These are phyloP conservation scores for Hemibagrus guttatus DNA, from an alignment of 2,797 vertebrate genomes.

Conservation along the genomic window DNA sequence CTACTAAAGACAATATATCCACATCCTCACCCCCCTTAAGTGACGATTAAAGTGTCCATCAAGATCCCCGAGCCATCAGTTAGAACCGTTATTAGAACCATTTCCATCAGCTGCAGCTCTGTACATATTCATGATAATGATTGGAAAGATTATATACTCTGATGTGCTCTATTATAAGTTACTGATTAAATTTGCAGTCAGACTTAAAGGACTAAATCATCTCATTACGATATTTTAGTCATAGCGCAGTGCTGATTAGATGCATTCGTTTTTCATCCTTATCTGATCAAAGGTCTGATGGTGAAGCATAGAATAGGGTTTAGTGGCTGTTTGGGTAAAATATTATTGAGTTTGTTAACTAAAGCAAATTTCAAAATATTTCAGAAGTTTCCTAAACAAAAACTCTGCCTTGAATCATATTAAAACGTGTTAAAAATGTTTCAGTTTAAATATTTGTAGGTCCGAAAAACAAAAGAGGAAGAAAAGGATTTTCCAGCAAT, in stretches of 20 bases:
- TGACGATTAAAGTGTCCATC: not conserved
- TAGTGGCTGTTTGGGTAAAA: not conserved
- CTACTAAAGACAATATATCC: not conserved
- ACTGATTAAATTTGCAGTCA: constrained; percentile 24
- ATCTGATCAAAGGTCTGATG: not conserved
- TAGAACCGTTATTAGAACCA: not conserved
- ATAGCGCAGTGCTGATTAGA: not conserved
- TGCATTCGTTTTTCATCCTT: not conserved
- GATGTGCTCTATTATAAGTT: not conserved
- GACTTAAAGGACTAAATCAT: constrained; percentile 13
- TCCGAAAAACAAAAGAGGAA: not conserved
- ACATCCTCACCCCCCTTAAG: not conserved
- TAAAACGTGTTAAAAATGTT: not conserved
- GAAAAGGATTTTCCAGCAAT: not conserved
- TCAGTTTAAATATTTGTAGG: not conserved
- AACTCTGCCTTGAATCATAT: not conserved
- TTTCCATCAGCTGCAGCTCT: not conserved
- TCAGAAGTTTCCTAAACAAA: not conserved
- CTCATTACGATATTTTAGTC: not conserved
- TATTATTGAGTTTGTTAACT: not conserved
- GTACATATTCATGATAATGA: not conserved
- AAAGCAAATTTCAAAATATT: not conserved
- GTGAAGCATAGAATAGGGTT: not conserved
- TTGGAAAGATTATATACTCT: constrained; percentile 5
- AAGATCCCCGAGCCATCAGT: not conserved